Percentiles rank a stretch among this genome's conserved stretches.
Conservation (phyloP, 2,113 vertebrate genomes). For the Manacus vitellinus region DNA sequence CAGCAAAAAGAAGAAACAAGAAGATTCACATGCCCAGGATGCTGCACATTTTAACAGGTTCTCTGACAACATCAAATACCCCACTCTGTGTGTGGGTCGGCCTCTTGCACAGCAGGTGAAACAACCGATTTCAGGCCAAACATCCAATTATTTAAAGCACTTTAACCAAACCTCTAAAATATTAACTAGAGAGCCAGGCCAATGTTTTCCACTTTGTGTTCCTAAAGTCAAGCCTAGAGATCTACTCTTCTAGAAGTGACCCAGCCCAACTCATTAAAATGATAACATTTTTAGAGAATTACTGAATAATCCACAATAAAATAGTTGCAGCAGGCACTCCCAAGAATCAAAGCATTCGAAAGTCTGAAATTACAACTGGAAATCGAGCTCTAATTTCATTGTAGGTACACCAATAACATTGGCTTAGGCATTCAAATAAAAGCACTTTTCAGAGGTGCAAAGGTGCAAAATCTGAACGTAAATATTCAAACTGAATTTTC, state of each 20-base stretch:
- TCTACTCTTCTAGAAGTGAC: not conserved
- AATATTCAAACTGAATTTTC: not conserved
- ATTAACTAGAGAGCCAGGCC: not conserved
- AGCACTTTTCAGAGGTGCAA: not conserved
- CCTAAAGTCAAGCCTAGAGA: not conserved
- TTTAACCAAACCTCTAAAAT: not conserved
- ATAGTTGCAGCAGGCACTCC: not conserved
- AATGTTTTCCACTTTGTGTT: not conserved
- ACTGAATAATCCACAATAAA: not conserved
- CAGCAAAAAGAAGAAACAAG: not conserved
- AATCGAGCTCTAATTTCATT: not conserved
- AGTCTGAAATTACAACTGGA: not conserved
- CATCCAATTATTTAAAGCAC: not conserved
- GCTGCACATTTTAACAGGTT: not conserved
- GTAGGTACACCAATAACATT: not conserved
- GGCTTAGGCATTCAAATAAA: not conserved
- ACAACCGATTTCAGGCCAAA: not conserved
- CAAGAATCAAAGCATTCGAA: not conserved
- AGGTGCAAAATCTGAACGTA: not conserved
- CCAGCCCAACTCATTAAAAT: not conserved
- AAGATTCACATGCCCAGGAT: not conserved
- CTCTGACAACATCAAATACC: not conserved
- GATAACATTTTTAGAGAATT: not conserved
- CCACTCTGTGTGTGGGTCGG: fast-evolving
- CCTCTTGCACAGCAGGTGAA: not conserved